phyloP scores from a whole-genome alignment of 2,113 vertebrate species.

The Ceratotherium simum region DNA sequence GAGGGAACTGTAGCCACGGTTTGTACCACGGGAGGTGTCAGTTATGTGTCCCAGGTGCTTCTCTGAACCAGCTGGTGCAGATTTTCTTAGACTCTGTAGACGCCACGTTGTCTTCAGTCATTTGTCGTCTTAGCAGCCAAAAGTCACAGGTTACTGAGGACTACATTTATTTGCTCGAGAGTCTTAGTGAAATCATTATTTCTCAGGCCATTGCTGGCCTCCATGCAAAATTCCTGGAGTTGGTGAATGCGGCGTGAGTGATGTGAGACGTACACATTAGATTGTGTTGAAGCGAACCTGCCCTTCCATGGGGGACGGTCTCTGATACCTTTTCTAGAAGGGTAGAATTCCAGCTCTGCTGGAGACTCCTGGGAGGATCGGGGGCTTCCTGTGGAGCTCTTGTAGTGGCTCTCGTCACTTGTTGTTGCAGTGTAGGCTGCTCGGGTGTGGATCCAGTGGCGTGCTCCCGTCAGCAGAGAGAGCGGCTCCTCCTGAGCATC shows the following conservation, averaged over 20 bases:
- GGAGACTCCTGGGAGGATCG: rapidly evolving
- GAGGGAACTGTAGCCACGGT: rapidly evolving
- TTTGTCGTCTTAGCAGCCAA: background rate
- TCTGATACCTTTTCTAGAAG: rapidly evolving
- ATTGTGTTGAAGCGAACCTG: background rate
- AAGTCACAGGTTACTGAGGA: no score
- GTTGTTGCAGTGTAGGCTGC: background rate
- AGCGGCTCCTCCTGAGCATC: background rate
- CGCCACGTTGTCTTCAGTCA: rapidly evolving
- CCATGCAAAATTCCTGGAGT: rapidly evolving
- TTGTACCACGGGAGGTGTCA: rapidly evolving
- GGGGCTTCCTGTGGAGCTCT: background rate
- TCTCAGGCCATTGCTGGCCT: background rate
- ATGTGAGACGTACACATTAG: rapidly evolving
- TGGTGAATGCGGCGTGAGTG: rapidly evolving
- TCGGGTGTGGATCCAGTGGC: background rate
- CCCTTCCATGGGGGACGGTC: rapidly evolving
- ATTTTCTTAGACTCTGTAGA: background rate
- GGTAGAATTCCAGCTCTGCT: rapidly evolving
- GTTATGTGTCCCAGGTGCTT: background rate
- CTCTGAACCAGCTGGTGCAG: rapidly evolving
- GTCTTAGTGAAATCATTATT: rapidly evolving
- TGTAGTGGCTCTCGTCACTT: background rate
- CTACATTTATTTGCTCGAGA: background rate
- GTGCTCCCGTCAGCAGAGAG: rapidly evolving